Conservation (phyloP, 1,140 invertebrate species). For the Scylla paramamosain region DNA sequence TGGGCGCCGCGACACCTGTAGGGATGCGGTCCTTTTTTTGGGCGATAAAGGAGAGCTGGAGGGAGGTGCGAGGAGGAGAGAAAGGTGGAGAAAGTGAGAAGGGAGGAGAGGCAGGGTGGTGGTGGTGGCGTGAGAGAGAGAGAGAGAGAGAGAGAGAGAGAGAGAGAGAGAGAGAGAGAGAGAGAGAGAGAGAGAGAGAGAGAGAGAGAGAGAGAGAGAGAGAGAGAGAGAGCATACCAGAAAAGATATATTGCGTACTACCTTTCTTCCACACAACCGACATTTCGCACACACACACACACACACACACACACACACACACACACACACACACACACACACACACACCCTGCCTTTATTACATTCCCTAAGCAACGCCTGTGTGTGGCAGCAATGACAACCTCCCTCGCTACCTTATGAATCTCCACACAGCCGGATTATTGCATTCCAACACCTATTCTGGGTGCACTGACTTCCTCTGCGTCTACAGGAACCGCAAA, state of each 20-base stretch:
- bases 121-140: neutral
- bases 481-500: neutral
- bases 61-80: neutral
- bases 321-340: conserved; percentile 2
- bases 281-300: neutral
- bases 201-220: conserved; percentile 28
- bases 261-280: neutral
- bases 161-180: conserved; percentile 43
- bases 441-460: conserved; percentile 2
- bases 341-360: neutral
- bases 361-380: conserved; percentile 8
- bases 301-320: conserved; percentile 10
- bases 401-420: neutral
- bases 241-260: neutral
- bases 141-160: conserved; percentile 42
- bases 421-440: neutral
- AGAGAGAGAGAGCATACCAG: neutral
- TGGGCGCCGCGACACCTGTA: neutral
- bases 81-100: neutral
- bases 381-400: neutral
- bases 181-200: conserved; percentile 38
- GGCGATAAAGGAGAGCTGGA: neutral
- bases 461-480: neutral
- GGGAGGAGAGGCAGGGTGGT: neutral
- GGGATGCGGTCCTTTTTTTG: neutral